Evolutionary conservation across 2,888 invertebrate species (phyloP).

Genomic region (Tetheella fluctuosa): DNA sequence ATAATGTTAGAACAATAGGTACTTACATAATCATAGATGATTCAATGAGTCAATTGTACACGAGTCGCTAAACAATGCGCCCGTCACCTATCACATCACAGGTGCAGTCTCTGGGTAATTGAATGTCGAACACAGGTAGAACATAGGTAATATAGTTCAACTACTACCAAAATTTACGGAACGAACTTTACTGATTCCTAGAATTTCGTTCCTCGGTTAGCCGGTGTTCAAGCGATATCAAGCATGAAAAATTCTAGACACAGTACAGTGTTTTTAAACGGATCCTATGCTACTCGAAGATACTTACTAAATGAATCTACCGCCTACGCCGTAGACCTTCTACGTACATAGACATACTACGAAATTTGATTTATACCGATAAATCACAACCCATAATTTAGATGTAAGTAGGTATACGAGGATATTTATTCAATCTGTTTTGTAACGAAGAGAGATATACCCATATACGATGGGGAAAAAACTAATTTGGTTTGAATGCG

Average conservation of each 20-base stretch:
- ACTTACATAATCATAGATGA: background rate
- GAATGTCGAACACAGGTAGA: constrained; percentile 46
- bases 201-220: constrained; percentile 3
- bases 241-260: too few species aligned
- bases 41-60: constrained; percentile 16
- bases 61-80: constrained; percentile 30
- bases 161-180: constrained; percentile 16
- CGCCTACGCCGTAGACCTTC: constrained; percentile 9
- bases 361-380: too few species aligned
- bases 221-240: background rate
- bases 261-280: too few species aligned
- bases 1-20: too few species aligned
- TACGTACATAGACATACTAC: background rate
- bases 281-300: background rate
- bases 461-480: constrained; percentile 22
- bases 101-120: constrained; percentile 38
- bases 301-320: background rate
- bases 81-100: constrained; percentile 16
- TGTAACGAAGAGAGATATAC: constrained; percentile 3
- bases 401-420: too few species aligned
- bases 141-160: constrained; percentile 21
- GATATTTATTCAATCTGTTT: background rate
- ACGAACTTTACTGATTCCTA: too few species aligned
- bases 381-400: too few species aligned
- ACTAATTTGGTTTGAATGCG: constrained; percentile 44